Evolutionary conservation across 2,797 vertebrate species (phyloP).

Genomic region (Perodicticus potto): DNA sequence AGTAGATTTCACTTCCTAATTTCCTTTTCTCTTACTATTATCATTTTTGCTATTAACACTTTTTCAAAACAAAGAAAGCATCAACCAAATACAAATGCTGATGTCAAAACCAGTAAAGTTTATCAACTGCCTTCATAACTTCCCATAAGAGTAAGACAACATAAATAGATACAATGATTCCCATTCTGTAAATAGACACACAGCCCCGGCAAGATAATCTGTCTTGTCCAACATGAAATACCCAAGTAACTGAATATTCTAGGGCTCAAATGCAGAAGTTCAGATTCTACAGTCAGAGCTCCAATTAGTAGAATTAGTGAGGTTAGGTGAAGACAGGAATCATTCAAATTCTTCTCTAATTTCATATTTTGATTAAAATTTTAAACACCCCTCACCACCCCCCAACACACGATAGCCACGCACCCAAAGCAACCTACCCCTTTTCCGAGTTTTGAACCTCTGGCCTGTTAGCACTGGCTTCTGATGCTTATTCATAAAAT

Average conservation of each 20-base stretch:
- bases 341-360: background rate
- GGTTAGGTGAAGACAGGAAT: background rate
- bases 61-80: constrained; percentile 29
- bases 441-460: constrained; percentile 98
- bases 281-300: background rate
- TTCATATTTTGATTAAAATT: background rate
- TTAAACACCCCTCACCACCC: background rate
- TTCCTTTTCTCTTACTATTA: constrained; percentile 39
- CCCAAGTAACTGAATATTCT: background rate
- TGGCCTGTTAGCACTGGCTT: constrained; percentile 98
- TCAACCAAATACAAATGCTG: background rate
- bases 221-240: background rate
- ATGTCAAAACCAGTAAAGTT: background rate
- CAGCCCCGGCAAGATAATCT: background rate
- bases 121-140: background rate
- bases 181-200: background rate
- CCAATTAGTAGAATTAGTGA: background rate
- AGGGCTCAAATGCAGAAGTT: background rate
- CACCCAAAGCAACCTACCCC: constrained; percentile 90
- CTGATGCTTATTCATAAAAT: constrained; percentile 99
- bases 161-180: background rate
- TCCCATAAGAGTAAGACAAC: background rate
- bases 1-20: background rate
- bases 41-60: background rate
- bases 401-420: no score